Percentiles rank a stretch among this genome's conserved stretches.
phyloP scores from a whole-genome alignment of 37 sponge, comb jelly and placozoan species.

The Aphrocallistes beatrix region DNA sequence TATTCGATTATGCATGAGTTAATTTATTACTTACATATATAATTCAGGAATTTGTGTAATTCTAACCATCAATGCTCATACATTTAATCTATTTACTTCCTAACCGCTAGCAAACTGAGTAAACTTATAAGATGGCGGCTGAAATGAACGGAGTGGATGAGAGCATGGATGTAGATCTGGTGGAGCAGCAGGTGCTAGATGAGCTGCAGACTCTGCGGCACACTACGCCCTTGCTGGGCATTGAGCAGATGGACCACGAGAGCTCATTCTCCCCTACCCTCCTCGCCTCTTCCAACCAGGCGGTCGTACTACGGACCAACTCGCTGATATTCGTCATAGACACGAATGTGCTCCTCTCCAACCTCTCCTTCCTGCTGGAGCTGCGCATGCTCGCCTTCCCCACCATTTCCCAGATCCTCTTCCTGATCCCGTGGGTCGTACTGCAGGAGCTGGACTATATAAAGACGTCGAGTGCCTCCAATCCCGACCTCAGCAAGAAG shows the following conservation, averaged over 20 bases:
- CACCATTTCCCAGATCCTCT: slow-evolving; percentile 43
- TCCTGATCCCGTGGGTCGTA: slow-evolving; percentile 75
- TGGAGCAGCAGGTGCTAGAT: background rate
- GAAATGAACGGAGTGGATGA: background rate
- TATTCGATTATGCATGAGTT: background rate
- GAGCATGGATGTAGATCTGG: background rate
- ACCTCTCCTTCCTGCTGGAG: slow-evolving; percentile 58
- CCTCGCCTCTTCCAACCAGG: background rate
- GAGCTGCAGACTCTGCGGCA: background rate
- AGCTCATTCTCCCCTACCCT: background rate
- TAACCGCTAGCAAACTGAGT: too few relatives aligned
- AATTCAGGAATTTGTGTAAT: too few relatives aligned
- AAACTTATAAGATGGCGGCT: too few relatives aligned
- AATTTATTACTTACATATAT: background rate
- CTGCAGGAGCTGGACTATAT: slow-evolving; percentile 74
- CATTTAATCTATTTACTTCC: background rate
- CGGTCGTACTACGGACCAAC: background rate
- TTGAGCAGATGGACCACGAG: slow-evolving; percentile 11
- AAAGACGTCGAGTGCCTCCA: slow-evolving; percentile 23
- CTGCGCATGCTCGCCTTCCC: background rate
- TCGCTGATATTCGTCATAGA: slow-evolving; percentile 65
- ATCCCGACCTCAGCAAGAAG: background rate
- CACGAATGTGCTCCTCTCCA: slow-evolving; percentile 73
- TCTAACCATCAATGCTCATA: too few relatives aligned
- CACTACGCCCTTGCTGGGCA: background rate